These are phyloP conservation scores for Corydoras sp. DNA, from an alignment of 2,113 vertebrate genomes.

Conservation along the genomic window DNA sequence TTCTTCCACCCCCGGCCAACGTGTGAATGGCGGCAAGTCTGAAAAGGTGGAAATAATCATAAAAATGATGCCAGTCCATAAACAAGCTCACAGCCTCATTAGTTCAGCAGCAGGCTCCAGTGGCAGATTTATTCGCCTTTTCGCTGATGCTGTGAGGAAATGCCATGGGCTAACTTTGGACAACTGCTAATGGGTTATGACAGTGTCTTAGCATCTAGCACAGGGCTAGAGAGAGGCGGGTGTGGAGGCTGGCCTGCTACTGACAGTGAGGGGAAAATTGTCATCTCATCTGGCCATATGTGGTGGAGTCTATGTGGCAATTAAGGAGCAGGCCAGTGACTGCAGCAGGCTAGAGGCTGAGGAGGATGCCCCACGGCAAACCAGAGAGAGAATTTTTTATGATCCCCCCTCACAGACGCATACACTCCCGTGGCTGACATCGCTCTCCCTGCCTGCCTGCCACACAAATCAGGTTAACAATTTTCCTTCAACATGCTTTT, in stretches of 20 bases:
- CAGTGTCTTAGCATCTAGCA: conserved; percentile 94
- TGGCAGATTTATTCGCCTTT: conserved; percentile 85
- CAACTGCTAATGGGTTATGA: conserved; percentile 91
- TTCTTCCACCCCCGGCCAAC: conserved; percentile 62
- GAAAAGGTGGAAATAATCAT: conserved; percentile 91
- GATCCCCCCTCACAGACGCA: conserved; percentile 53
- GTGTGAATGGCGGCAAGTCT: conserved; percentile 58
- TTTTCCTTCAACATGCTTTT: conserved; percentile 46
- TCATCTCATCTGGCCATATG: conserved; percentile 85
- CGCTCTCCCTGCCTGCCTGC: conserved; percentile 43
- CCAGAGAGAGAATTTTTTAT: conserved; percentile 67
- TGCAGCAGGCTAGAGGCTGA: conserved; percentile 88
- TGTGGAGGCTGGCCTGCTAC: conserved; percentile 24
- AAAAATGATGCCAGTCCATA: conserved; percentile 88
- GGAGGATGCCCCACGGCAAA: conserved; percentile 89
- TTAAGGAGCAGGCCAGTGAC: conserved; percentile 94
- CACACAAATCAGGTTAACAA: conserved; percentile 58
- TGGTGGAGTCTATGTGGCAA: conserved; percentile 84
- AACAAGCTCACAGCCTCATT: conserved; percentile 96
- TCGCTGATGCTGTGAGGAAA: conserved; percentile 84
- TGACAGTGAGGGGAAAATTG: conserved; percentile 66
- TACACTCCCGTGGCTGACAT: conserved; percentile 40
- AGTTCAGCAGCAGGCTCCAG: conserved; percentile 84
- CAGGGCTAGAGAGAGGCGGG: conserved; percentile 59
- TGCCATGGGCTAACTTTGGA: conserved; percentile 90